A percentile compares a stretch with the other conserved stretches of the same genome.
These are phyloP conservation scores for Taeniopygia guttata DNA, from an alignment of 2,797 vertebrate genomes.

Conservation along the genomic window DNA sequence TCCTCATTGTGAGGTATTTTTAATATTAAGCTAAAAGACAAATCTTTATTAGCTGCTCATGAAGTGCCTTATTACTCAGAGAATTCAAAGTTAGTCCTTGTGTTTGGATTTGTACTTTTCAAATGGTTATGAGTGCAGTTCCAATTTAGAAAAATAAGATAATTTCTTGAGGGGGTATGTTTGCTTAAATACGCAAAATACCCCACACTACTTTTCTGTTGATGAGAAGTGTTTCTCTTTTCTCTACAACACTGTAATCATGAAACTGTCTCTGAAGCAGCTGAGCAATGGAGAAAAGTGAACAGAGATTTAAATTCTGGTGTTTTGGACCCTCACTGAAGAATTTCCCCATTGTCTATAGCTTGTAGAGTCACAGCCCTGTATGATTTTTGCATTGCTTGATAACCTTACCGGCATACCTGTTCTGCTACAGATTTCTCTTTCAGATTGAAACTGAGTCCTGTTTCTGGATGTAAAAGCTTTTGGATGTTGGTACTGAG, in stretches of 20 bases:
- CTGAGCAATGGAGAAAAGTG: neutral
- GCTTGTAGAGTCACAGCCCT: neutral
- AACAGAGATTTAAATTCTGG: neutral
- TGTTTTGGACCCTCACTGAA: neutral
- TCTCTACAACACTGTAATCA: neutral
- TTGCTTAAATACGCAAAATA: neutral
- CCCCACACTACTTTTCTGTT: neutral
- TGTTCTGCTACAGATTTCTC: neutral
- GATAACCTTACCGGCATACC: neutral
- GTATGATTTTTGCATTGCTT: neutral
- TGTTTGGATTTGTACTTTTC: neutral
- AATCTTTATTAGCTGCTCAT: neutral
- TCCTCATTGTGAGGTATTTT: neutral
- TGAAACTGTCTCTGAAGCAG: neutral
- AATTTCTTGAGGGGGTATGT: fast-evolving
- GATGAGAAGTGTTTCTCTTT: neutral
- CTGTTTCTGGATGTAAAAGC: neutral
- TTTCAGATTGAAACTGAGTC: neutral
- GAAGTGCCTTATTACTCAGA: neutral
- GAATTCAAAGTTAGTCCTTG: neutral
- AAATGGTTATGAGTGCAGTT: neutral
- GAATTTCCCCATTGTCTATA: fast-evolving
- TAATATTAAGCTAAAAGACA: neutral
- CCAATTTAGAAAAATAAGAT: neutral
- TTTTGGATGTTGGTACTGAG: neutral